Evolutionary conservation across 2,113 vertebrate species (phyloP).

Genomic region (Benitochromis conjunctus): DNA sequence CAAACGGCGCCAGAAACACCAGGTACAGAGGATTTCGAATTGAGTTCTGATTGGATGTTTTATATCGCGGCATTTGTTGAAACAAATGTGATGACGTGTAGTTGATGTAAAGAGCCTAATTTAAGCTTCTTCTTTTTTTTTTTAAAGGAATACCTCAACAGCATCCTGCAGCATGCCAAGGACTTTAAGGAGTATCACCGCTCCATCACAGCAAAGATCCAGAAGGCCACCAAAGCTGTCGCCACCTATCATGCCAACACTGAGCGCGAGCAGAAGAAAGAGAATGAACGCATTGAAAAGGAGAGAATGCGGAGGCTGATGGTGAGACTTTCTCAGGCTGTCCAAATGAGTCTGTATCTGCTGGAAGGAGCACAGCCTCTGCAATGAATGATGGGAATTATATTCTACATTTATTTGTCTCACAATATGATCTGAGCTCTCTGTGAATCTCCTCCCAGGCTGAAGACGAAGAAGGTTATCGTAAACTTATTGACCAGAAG

Average conservation of each 20-base stretch:
- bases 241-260: constrained; percentile 97
- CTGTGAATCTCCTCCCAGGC: constrained; percentile 66
- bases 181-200: constrained; percentile 98
- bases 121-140: not conserved
- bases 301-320: constrained; percentile 95
- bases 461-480: constrained; percentile 95
- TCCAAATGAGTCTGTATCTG: not conserved
- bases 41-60: not conserved
- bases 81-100: not conserved
- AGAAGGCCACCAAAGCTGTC: constrained; percentile 95
- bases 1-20: constrained; percentile 95
- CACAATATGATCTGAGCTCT: not conserved
- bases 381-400: not conserved
- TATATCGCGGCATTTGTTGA: not conserved
- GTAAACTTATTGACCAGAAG: constrained; percentile 98
- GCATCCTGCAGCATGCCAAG: constrained; percentile 97
- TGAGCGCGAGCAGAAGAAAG: constrained; percentile 97
- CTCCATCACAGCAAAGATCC: constrained; percentile 91
- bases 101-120: not conserved
- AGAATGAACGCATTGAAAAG: constrained; percentile 96
- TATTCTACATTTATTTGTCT: not conserved
- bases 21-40: constrained; percentile 67
- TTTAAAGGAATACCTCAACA: constrained; percentile 95
- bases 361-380: not conserved
- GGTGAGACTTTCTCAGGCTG: constrained; percentile 67